Evolutionary conservation across 2,113 vertebrate species (phyloP), one percentile per base, ranked within the genome.

Genomic region (Lycocorax pyrrhopterus): DNA sequence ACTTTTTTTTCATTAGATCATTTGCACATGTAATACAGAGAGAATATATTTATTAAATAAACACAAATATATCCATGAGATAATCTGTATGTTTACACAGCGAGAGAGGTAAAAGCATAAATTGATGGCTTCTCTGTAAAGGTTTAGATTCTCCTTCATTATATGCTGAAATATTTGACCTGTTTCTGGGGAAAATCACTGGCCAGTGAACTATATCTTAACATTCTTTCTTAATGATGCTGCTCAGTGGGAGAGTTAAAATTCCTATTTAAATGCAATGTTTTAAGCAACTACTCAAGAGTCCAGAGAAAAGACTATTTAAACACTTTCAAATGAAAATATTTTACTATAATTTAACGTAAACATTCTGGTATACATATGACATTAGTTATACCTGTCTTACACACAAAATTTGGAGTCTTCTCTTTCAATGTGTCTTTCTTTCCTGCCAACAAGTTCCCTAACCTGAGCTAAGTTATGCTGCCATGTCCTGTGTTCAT

Each of bases 61-160:
- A 32, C 4, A 13, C 37, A 33, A 22, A 11, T 32, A 25, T 16
- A 55, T n/a, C 5, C 7, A 21, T 15, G 7, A 8, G 8, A 13
- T 7, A 21, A 51, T 41, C 12, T 39, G 19, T n/a, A 7, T 58
- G 60, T 66, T 84, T 71, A 51, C 13, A 32, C 4, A 44, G 7
- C 0, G 0, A 62, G 25, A n/a, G 27, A 30, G 3, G 4, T 17
- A 23, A 15, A 10, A 20, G 9, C 37, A 18, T 33, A 72, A 63
- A 46, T 12, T 15, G 72, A 3, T 16, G 25, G 8, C 9, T 76
- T 62, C 19, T 67, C 43, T 58, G 6, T 46, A 71, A 67, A 62
- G 4, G 6, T 84, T 86, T 86, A 63, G 5, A 47, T 91, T 71
- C 13, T 55, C 3, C 55, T 73, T 44, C 23, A 37, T 39, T 0